Evolutionary conservation across 2,888 invertebrate genomes (phyloP).

Genomic region (Parapristionchus giblindavisi): DNA sequence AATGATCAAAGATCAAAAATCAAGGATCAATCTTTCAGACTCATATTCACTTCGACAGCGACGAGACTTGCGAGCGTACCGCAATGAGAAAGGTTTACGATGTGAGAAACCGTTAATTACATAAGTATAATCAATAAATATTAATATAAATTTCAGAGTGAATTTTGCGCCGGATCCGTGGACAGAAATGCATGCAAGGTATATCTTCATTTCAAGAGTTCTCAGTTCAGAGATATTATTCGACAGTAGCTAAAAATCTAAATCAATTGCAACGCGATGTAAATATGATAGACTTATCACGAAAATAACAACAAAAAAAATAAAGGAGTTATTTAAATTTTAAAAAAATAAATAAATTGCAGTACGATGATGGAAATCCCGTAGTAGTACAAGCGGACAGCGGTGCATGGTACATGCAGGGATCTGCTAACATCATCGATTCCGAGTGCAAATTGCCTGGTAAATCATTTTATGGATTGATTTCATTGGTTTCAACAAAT

Average conservation of each 20-base stretch:
- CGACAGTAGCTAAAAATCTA: no score
- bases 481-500: background rate
- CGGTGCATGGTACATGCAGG: slow-evolving; percentile 19
- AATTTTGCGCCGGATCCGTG: slow-evolving; percentile 13
- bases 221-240: background rate
- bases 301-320: no score
- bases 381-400: background rate
- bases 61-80: slow-evolving; percentile 18
- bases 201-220: background rate
- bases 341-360: no score
- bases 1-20: background rate
- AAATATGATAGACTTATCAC: no score
- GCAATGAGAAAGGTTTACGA: slow-evolving; percentile 17
- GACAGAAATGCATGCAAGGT: background rate
- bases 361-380: slow-evolving; percentile 19
- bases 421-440: background rate
- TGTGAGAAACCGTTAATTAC: background rate
- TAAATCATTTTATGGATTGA: background rate
- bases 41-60: background rate
- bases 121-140: background rate
- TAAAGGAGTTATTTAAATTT: no score
- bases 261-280: no score
- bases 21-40: background rate
- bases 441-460: slow-evolving; percentile 25
- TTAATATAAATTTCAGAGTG: slow-evolving; percentile 15